These are phyloP conservation scores for Melopsittacus undulatus DNA, from an alignment of 2,797 vertebrate genomes.

Conservation along the genomic window DNA sequence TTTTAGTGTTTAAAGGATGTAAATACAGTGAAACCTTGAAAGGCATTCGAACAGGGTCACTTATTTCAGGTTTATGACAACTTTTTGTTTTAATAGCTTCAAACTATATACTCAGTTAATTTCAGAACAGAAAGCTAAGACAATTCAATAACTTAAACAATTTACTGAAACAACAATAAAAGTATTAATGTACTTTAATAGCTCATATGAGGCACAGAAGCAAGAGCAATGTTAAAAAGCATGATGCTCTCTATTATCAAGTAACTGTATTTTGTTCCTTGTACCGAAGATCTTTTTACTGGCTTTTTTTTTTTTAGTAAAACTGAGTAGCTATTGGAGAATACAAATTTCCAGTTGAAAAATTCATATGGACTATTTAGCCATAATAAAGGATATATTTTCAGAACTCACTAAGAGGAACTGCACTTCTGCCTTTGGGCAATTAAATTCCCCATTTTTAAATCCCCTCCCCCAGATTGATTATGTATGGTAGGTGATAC, in stretches of 20 bases:
- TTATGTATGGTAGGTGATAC: background rate
- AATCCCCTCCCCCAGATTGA: background rate
- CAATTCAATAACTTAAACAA: background rate
- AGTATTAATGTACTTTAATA: background rate
- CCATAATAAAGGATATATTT: background rate
- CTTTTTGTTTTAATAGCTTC: background rate
- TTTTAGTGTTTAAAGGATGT: background rate
- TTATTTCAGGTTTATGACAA: background rate
- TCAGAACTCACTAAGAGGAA: background rate
- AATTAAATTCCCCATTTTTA: background rate
- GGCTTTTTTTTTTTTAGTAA: background rate
- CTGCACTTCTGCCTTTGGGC: background rate
- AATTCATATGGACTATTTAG: background rate
- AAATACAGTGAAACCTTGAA: background rate
- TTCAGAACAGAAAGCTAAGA: background rate
- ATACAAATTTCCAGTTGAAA: background rate
- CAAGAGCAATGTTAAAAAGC: background rate
- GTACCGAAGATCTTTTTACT: background rate
- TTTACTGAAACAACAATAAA: background rate
- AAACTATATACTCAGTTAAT: background rate
- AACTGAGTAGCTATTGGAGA: background rate
- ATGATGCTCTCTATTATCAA: background rate
- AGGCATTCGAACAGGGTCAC: background rate
- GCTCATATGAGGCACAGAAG: background rate
- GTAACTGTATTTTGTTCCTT: background rate